phyloP scores from a whole-genome alignment of 2,888 invertebrate species.

The Latheticus oryzae region DNA sequence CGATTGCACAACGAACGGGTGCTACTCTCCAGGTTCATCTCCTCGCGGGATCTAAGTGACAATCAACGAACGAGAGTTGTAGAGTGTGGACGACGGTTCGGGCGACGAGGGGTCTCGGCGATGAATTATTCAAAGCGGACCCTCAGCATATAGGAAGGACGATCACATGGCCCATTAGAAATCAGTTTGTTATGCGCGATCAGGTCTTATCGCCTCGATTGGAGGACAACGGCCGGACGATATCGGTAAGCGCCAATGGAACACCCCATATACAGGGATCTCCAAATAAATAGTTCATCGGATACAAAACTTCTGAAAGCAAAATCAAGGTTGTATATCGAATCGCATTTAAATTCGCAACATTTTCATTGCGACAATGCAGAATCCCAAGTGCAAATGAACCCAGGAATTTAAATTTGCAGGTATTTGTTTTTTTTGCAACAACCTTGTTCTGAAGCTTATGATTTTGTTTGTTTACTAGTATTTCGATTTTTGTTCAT shows the following conservation, averaged over 20 bases:
- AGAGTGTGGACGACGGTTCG: conserved; percentile 2
- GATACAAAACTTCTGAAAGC: no score
- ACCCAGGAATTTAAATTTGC: neutral
- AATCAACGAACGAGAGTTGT: neutral
- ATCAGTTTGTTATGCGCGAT: conserved; percentile 5
- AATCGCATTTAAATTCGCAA: no score
- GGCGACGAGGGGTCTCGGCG: conserved; percentile 3
- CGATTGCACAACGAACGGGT: neutral
- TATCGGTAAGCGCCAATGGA: no score
- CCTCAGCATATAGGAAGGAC: conserved; percentile 4
- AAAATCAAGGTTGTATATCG: no score
- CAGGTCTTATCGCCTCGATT: conserved; percentile 19
- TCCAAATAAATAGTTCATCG: no score
- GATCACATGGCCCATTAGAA: conserved; percentile 24
- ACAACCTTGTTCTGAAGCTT: no score
- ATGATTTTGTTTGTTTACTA: no score
- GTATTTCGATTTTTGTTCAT: no score
- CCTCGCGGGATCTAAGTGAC: conserved; percentile 15
- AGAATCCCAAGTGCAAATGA: neutral
- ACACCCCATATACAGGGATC: no score
- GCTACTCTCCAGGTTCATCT: conserved; percentile 21
- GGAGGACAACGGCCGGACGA: conserved; percentile 25
- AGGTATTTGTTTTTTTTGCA: neutral
- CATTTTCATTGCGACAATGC: no score
- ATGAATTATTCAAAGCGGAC: conserved; percentile 18